Percentiles rank a stretch among this genome's conserved stretches.
Conservation (phyloP, 2,888 invertebrate genomes). For the Megamerina dolium region DNA sequence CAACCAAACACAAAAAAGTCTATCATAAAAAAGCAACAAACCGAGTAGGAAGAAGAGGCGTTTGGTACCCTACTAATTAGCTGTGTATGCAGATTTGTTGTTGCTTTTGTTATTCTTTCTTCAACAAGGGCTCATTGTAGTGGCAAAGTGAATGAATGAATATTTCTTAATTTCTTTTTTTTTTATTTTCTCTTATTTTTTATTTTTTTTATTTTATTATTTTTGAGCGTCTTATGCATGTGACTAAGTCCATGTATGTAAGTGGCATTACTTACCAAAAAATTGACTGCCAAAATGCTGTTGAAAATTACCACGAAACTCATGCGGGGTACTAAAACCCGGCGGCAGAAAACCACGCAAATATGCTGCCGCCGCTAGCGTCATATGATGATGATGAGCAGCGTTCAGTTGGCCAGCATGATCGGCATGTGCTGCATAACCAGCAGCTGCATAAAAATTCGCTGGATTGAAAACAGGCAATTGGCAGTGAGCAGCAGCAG, state of each 20-base stretch:
- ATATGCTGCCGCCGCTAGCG: slow-evolving; percentile 47
- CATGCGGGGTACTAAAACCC: slow-evolving; percentile 48
- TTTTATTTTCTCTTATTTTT: too few species aligned
- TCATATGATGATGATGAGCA: slow-evolving; percentile 49
- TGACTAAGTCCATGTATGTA: too few species aligned
- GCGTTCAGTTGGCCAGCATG: slow-evolving; percentile 41
- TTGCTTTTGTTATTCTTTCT: slow-evolving; percentile 1
- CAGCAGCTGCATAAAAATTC: slow-evolving; percentile 48
- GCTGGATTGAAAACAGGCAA: slow-evolving; percentile 49
- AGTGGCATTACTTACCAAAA: slow-evolving; percentile 45
- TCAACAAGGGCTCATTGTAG: slow-evolving; percentile 2
- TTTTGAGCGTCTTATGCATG: too few species aligned
- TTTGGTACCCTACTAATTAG: slow-evolving; percentile 16
- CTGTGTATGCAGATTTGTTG: slow-evolving; percentile 11
- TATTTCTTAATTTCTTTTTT: too few species aligned
- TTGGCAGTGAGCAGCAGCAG: slow-evolving; percentile 47
- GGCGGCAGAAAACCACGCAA: slow-evolving; percentile 47
- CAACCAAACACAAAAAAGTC: not conserved
- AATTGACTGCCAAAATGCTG: slow-evolving; percentile 49
- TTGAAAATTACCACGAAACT: slow-evolving; percentile 48
- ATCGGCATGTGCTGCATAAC: slow-evolving; percentile 46
- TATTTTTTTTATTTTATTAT: too few species aligned
- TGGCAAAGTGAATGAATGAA: not conserved
- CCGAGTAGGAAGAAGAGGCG: too few species aligned
- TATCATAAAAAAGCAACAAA: too few species aligned